Percentiles rank a stretch among this genome's conserved stretches.
These are phyloP conservation scores for Pammene aurita DNA, from an alignment of 2,888 invertebrate species.

Conservation along the genomic window DNA sequence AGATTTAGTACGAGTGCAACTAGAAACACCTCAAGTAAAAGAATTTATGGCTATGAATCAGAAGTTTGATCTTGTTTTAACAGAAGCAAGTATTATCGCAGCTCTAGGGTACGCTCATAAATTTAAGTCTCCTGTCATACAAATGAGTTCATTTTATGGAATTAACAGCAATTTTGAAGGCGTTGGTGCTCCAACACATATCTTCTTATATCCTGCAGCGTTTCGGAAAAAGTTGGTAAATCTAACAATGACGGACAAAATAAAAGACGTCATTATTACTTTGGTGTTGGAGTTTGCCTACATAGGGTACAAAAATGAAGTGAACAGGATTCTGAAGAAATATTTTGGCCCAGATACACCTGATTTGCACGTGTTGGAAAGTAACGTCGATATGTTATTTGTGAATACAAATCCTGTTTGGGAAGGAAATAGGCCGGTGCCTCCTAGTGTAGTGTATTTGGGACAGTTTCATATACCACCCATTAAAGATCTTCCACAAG, in stretches of 20 bases:
- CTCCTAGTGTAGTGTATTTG: conserved; percentile 62
- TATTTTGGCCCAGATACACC: conserved; percentile 50
- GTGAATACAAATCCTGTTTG: conserved; percentile 65
- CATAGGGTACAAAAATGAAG: conserved; percentile 8
- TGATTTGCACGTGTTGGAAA: conserved; percentile 45
- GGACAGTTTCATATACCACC: conserved; percentile 65
- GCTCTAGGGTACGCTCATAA: conserved; percentile 49
- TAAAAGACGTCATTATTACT: conserved; percentile 42
- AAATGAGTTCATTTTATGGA: conserved; percentile 53
- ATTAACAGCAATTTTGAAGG: conserved; percentile 37
- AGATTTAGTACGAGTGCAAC: conserved; percentile 47
- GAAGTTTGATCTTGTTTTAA: conserved; percentile 54
- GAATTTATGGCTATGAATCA: conserved; percentile 47
- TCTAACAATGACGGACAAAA: conserved; percentile 51
- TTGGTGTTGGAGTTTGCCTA: background rate
- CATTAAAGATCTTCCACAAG: conserved; percentile 63
- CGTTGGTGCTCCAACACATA: conserved; percentile 50
- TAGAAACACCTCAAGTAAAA: conserved; percentile 47
- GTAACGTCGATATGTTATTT: conserved; percentile 62
- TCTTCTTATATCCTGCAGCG: conserved; percentile 45
- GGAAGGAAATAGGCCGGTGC: conserved; percentile 60
- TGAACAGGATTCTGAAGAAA: conserved; percentile 42
- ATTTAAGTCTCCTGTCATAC: conserved; percentile 54
- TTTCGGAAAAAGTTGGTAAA: conserved; percentile 48
- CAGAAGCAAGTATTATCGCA: conserved; percentile 50